Evolutionary conservation across 2,888 invertebrate genomes (phyloP).

Genomic region (Cantharis flavilabris): DNA sequence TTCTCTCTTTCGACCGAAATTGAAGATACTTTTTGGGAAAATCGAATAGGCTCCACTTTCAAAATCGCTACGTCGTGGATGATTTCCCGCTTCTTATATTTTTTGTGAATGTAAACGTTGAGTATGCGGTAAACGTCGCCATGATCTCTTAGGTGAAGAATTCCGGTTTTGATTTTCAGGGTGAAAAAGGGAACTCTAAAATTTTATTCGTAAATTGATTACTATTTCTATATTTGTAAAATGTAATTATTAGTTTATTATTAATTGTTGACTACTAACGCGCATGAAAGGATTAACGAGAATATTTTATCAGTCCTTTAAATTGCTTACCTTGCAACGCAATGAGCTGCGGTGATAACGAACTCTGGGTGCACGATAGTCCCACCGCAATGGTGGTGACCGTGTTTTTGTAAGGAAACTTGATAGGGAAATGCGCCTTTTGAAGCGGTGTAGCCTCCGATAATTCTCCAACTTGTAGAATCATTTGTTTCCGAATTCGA

Average conservation of each 20-base stretch:
- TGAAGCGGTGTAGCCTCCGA: neutral
- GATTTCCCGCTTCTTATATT: conserved; percentile 48
- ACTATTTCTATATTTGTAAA: too few species aligned
- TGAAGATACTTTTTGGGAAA: conserved; percentile 16
- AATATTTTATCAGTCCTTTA: too few species aligned
- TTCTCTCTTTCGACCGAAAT: conserved; percentile 12
- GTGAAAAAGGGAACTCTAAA: neutral
- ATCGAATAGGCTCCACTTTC: conserved; percentile 20
- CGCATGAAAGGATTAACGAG: too few species aligned
- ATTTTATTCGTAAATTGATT: neutral
- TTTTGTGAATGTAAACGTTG: conserved; percentile 52
- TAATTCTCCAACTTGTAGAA: neutral
- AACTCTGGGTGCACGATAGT: neutral
- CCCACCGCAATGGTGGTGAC: neutral
- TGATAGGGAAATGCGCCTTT: neutral
- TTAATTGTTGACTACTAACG: too few species aligned
- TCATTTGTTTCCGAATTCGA: neutral
- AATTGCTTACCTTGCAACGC: neutral
- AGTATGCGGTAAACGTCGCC: conserved; percentile 54
- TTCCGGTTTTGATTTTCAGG: conserved; percentile 53
- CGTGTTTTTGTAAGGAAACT: neutral
- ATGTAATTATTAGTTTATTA: too few species aligned
- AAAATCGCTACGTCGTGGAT: conserved; percentile 34
- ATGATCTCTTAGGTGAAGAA: conserved; percentile 46
- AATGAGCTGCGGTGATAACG: neutral